These are phyloP conservation scores for Macrobrachium rosenbergii DNA, from an alignment of 1,140 invertebrate species.

Conservation along the genomic window DNA sequence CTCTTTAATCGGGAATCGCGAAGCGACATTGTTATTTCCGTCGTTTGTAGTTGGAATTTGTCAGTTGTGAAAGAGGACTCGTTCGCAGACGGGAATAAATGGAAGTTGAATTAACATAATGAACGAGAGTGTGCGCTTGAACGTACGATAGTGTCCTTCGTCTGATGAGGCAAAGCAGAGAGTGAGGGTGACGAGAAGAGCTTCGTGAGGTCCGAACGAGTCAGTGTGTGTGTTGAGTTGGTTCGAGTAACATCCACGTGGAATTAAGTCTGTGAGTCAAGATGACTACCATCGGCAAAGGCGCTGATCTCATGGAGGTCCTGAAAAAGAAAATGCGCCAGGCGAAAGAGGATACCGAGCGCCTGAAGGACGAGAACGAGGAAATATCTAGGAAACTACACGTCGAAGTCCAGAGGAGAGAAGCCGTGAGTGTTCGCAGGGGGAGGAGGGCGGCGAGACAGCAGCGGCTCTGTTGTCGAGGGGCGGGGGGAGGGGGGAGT, in stretches of 20 bases:
- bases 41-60: no score
- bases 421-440: slow-evolving; percentile 60
- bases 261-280: slow-evolving; percentile 23
- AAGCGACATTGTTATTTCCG: no score
- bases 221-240: slow-evolving; percentile 61
- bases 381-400: slow-evolving; percentile 64
- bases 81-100: no score
- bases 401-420: slow-evolving; percentile 63
- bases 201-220: slow-evolving; percentile 22
- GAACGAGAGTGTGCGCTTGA: no score
- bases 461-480: no score
- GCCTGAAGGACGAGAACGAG: slow-evolving; percentile 65
- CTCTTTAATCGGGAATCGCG: no score
- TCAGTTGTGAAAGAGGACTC: no score
- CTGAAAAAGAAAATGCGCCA: slow-evolving; percentile 67
- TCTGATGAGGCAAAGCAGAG: no score
- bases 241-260: slow-evolving; percentile 28
- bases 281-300: slow-evolving; percentile 66
- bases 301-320: slow-evolving; percentile 66
- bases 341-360: slow-evolving; percentile 66
- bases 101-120: no score
- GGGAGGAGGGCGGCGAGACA: neutral
- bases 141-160: no score
- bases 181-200: no score
- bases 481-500: no score